A percentile compares a stretch with the other conserved stretches of the same genome.
Conservation (phyloP, 2,888 invertebrate genomes). For the Microplitis manilae region DNA sequence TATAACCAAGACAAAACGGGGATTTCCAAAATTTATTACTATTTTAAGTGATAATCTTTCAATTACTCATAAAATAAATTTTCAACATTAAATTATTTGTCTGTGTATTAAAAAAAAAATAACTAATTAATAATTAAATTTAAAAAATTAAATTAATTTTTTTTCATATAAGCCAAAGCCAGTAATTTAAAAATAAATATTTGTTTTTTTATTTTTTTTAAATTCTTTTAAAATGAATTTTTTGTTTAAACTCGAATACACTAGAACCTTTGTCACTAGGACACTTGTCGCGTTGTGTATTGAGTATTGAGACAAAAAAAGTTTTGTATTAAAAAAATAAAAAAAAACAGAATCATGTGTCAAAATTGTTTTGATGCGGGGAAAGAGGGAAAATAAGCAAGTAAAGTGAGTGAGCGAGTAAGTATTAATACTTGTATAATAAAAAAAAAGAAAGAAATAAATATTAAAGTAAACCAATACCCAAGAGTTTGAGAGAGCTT, state of each 20-base stretch:
- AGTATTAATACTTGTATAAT: not conserved
- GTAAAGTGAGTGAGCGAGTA: not conserved
- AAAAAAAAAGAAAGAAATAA: constrained; percentile 29
- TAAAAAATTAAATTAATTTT: not conserved
- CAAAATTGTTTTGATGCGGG: constrained; percentile 34
- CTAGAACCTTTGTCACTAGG: not conserved
- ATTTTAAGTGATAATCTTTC: not conserved
- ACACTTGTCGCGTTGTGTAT: not conserved
- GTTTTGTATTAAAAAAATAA: not conserved
- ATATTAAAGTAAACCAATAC: constrained; percentile 39
- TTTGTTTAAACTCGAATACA: not conserved
- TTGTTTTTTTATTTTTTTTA: not conserved
- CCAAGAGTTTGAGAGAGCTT: constrained; percentile 55
- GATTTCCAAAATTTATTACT: not conserved
- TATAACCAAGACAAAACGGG: not conserved
- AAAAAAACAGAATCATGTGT: constrained; percentile 32
- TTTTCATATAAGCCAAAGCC: not conserved
- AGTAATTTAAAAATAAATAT: not conserved
- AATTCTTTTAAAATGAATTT: not conserved
- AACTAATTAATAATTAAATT: not conserved
- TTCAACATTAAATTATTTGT: not conserved
- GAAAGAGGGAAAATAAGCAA: constrained; percentile 16
- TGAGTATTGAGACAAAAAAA: constrained; percentile 3
- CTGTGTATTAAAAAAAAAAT: not conserved
- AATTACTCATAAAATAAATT: not conserved